Conservation (phyloP, 2,888 invertebrate species). For the Xiphydria camelus region DNA sequence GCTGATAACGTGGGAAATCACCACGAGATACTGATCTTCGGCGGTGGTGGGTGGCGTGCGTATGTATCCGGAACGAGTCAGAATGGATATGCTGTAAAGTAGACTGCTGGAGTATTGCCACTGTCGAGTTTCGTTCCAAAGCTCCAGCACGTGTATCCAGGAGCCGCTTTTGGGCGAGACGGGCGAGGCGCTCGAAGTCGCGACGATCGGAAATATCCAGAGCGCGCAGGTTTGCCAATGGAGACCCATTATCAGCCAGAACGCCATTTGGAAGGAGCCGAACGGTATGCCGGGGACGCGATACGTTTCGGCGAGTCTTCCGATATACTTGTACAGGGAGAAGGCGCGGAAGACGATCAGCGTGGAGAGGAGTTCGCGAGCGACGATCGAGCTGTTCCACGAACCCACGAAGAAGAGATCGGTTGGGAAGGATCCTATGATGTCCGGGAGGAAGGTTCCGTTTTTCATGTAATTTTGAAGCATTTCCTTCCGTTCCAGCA, state of each 20-base stretch:
- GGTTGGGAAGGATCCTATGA: conserved; percentile 47
- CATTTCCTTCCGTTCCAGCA: conserved; percentile 36
- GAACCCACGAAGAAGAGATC: conserved; percentile 39
- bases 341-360: conserved; percentile 39
- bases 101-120: conserved; percentile 36
- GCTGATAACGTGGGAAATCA: conserved; percentile 33
- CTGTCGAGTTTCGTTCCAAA: conserved; percentile 32
- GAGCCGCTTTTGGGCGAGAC: conserved; percentile 30
- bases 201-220: conserved; percentile 44
- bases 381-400: conserved; percentile 31
- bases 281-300: conserved; percentile 29
- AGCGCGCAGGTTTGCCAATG: conserved; percentile 50
- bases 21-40: conserved; percentile 42
- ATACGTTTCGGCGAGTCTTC: conserved; percentile 29
- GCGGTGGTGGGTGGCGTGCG: conserved; percentile 28
- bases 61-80: conserved; percentile 43
- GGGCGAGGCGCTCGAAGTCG: conserved; percentile 25
- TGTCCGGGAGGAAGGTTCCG: conserved; percentile 39
- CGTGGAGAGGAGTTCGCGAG: conserved; percentile 37
- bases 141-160: conserved; percentile 38
- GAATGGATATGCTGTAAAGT: conserved; percentile 37
- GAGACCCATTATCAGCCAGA: conserved; percentile 35
- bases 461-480: conserved; percentile 31
- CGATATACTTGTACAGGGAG: conserved; percentile 34
- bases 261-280: conserved; percentile 35